Percentiles rank a stretch among this genome's conserved stretches.
phyloP scores from a whole-genome alignment of 2,888 invertebrate genomes.

The Amiota communis region DNA sequence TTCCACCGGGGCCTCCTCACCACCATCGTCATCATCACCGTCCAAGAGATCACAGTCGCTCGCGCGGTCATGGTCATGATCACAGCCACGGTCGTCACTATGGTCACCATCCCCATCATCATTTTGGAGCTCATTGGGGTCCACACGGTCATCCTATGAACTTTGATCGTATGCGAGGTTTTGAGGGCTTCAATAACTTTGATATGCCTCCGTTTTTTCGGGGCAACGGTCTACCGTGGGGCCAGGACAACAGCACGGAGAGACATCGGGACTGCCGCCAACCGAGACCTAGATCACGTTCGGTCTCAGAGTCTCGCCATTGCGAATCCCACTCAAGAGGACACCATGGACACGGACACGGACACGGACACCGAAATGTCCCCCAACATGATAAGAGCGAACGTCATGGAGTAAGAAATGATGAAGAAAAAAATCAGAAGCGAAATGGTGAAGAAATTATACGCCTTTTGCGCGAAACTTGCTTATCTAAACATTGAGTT shows the following conservation, averaged over 20 bases:
- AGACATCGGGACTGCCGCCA: slow-evolving; percentile 29
- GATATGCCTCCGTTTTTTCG: slow-evolving; percentile 55
- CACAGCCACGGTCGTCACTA: slow-evolving; percentile 33
- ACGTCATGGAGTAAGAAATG: slow-evolving; percentile 44
- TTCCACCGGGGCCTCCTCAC: slow-evolving; percentile 20
- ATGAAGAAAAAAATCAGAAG: no score
- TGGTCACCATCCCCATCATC: slow-evolving; percentile 37
- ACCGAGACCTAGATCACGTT: slow-evolving; percentile 43
- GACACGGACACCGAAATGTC: slow-evolving; percentile 55
- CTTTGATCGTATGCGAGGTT: slow-evolving; percentile 19
- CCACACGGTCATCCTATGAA: slow-evolving; percentile 33
- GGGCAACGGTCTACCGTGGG: slow-evolving; percentile 53
- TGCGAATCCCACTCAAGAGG: slow-evolving; percentile 32
- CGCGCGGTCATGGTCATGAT: slow-evolving; percentile 39
- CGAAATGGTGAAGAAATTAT: no score
- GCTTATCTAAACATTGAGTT: no score
- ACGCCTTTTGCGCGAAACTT: no score
- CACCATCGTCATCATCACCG: slow-evolving; percentile 31
- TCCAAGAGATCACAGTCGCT: slow-evolving; percentile 42
- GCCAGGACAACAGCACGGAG: slow-evolving; percentile 43
- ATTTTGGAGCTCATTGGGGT: slow-evolving; percentile 32
- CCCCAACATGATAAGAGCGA: slow-evolving; percentile 47
- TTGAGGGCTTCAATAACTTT: slow-evolving; percentile 25
- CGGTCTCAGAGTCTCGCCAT: slow-evolving; percentile 22
- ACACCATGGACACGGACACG: slow-evolving; percentile 19